phyloP scores from a whole-genome alignment of 2,797 vertebrate genomes.

The Hirundo rustica region DNA sequence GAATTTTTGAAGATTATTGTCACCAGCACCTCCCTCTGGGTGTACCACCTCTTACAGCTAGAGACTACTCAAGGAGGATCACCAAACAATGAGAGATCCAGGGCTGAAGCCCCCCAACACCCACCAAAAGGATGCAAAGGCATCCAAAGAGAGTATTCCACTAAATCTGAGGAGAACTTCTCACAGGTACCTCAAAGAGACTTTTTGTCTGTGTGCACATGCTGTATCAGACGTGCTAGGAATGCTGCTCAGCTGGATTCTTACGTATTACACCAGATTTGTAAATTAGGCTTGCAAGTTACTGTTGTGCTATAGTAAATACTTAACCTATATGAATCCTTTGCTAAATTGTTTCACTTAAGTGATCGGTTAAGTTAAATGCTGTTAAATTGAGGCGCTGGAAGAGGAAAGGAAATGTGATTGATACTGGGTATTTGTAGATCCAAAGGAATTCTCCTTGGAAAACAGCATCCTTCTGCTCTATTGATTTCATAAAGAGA shows the following conservation, averaged over 20 bases:
- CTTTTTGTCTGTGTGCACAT: too few species aligned
- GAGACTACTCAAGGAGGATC: background rate
- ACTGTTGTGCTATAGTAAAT: background rate
- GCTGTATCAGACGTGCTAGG: rapidly evolving
- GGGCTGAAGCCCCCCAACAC: background rate
- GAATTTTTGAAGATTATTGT: background rate
- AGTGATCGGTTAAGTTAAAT: rapidly evolving
- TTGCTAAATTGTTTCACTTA: rapidly evolving
- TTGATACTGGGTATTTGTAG: background rate
- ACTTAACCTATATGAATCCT: background rate
- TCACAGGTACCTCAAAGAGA: background rate
- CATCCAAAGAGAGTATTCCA: background rate
- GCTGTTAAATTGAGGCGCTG: background rate
- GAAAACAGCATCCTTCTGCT: background rate
- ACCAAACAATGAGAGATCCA: rapidly evolving
- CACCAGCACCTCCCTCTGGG: background rate
- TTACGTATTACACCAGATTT: background rate
- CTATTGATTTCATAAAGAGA: background rate
- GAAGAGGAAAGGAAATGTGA: background rate
- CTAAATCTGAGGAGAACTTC: background rate
- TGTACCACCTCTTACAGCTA: background rate
- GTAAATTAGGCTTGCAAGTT: background rate
- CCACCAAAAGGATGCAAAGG: background rate
- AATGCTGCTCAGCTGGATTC: background rate
- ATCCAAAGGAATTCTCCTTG: background rate